Percentiles rank a stretch among this genome's conserved stretches.
These are phyloP conservation scores for Musca vetustissima DNA, from an alignment of 1,140 invertebrate genomes.

Conservation along the genomic window DNA sequence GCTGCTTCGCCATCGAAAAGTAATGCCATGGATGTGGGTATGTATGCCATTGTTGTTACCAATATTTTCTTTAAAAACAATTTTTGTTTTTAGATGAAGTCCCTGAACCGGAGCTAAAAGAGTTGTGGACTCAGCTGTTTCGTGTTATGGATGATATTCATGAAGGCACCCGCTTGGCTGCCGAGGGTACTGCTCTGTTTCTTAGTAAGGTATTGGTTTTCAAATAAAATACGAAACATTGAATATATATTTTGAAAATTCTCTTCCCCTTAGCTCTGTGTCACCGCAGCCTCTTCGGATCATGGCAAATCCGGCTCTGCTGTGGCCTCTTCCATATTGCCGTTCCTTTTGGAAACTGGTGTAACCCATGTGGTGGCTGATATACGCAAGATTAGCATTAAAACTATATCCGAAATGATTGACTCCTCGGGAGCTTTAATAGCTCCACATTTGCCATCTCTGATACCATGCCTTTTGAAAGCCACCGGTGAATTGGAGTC, in stretches of 20 bases:
- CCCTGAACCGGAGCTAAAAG: conserved; percentile 61
- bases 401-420: conserved; percentile 82
- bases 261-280: conserved; percentile 68
- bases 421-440: conserved; percentile 74
- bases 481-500: conserved; percentile 85
- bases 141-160: conserved; percentile 93
- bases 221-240: not conserved
- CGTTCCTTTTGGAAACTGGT: conserved; percentile 77
- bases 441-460: conserved; percentile 74
- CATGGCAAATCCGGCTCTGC: conserved; percentile 78
- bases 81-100: conserved; percentile 35
- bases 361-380: conserved; percentile 76
- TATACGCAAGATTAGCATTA: conserved; percentile 79
- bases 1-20: not conserved
- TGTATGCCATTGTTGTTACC: not conserved
- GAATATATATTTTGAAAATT: conserved; percentile 20
- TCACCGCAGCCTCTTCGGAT: conserved; percentile 73
- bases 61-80: conserved; percentile 8
- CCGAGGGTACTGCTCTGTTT: conserved; percentile 73
- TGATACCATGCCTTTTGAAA: conserved; percentile 82
- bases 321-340: conserved; percentile 75
- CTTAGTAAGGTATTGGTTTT: conserved; percentile 75
- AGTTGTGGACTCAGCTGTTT: conserved; percentile 82
- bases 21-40: conserved; percentile 32
- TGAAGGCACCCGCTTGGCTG: conserved; percentile 80